These are phyloP conservation scores for Bujurquina vittata DNA, from an alignment of 2,113 vertebrate genomes.

Conservation along the genomic window DNA sequence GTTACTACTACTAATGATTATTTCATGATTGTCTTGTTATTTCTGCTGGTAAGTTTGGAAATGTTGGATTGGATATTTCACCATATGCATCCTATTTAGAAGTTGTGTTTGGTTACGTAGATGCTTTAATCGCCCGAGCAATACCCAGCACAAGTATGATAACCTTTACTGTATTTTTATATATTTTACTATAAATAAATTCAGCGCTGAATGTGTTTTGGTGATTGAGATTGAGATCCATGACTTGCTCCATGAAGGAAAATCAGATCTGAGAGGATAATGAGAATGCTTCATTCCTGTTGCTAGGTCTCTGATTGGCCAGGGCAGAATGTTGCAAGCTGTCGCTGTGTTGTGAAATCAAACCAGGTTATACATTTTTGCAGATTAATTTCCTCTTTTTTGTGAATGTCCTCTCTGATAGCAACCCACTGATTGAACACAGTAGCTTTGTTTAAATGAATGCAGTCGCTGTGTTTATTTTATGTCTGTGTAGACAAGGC, in stretches of 20 bases:
- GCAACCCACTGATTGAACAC: too few species aligned
- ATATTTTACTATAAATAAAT: too few species aligned
- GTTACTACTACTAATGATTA: not conserved
- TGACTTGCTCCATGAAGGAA: too few species aligned
- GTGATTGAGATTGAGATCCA: too few species aligned
- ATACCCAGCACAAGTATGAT: too few species aligned
- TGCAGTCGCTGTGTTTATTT: not conserved
- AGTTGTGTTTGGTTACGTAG: accelerated
- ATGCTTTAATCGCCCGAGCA: too few species aligned
- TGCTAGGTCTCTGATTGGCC: not conserved
- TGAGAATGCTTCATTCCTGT: not conserved
- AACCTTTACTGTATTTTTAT: too few species aligned
- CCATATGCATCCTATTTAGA: not conserved
- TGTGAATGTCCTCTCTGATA: not conserved
- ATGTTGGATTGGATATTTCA: not conserved
- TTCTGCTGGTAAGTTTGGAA: not conserved
- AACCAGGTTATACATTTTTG: not conserved
- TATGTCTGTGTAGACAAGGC: not conserved
- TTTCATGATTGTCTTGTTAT: not conserved
- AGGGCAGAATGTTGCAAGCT: not conserved
- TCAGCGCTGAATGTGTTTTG: too few species aligned
- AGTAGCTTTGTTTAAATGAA: not conserved
- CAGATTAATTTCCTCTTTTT: not conserved
- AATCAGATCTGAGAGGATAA: not conserved
- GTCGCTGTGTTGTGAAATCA: not conserved